phyloP scores from a whole-genome alignment of 2,113 vertebrate genomes.

The Embiotoca jacksoni region DNA sequence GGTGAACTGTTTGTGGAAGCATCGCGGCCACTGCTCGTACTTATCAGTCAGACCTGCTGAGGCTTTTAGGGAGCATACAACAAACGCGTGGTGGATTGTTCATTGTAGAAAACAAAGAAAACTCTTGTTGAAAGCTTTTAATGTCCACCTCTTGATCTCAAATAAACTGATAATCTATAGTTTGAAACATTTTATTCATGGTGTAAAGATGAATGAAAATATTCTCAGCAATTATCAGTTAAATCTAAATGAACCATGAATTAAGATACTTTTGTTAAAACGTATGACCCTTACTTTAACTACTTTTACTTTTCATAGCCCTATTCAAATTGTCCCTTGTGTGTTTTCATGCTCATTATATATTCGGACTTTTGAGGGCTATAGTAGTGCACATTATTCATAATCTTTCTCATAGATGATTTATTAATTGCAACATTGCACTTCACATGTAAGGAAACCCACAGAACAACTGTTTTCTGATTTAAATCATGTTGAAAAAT shows the following conservation, averaged over 20 bases:
- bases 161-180: neutral
- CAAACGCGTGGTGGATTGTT: conserved; percentile 27
- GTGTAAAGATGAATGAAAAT: conserved; percentile 1
- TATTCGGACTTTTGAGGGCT: conserved; percentile 46
- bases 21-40: conserved; percentile 51
- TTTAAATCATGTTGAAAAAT: conserved; percentile 44
- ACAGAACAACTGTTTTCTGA: conserved; percentile 44
- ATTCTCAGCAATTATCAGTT: conserved; percentile 1
- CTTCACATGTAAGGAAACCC: conserved; percentile 29
- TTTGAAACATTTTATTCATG: neutral
- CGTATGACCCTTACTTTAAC: no score
- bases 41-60: conserved; percentile 48
- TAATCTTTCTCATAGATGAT: conserved; percentile 53
- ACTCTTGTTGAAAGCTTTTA: neutral
- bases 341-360: conserved; percentile 37
- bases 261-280: conserved; percentile 18
- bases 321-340: conserved; percentile 31
- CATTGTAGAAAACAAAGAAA: conserved; percentile 26
- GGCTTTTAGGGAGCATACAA: conserved; percentile 32
- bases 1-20: conserved; percentile 74
- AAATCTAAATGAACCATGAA: conserved; percentile 35
- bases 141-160: neutral
- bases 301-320: no score
- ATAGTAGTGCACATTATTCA: conserved; percentile 58
- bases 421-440: conserved; percentile 56